Conservation (phyloP, 1,140 invertebrate species). For the honey bee (Apis mellifera) region Amel_HAv3.1 CM009938.2:6434001-6434500, state of each 20-base stretch:
- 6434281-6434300: conserved; percentile 39
- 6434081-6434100: conserved; percentile 7
- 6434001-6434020: conserved; percentile 38
- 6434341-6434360: conserved; percentile 68
- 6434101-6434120: conserved; percentile 4
- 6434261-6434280: conserved; percentile 58
- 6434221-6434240: conserved; percentile 82
- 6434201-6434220: conserved; percentile 93
- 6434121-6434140: background rate
- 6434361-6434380: conserved; percentile 69
- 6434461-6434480: conserved; percentile 91
- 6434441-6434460: conserved; percentile 76
- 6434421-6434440: conserved; percentile 79
- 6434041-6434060: conserved; percentile 42
- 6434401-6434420: conserved; percentile 87
- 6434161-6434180: conserved; percentile 86
- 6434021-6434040: conserved; percentile 37
- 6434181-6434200: conserved; percentile 92
- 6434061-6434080: conserved; percentile 36
- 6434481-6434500: conserved; percentile 92
- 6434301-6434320: conserved; percentile 47
- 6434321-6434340: background rate
- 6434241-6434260: conserved; percentile 83
- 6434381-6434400: conserved; percentile 80
- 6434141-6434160: conserved; percentile 81